Percentiles rank a stretch among this genome's conserved stretches.
Conservation (phyloP, 2,888 invertebrate species). For the Scotopteryx bipunctaria region DNA sequence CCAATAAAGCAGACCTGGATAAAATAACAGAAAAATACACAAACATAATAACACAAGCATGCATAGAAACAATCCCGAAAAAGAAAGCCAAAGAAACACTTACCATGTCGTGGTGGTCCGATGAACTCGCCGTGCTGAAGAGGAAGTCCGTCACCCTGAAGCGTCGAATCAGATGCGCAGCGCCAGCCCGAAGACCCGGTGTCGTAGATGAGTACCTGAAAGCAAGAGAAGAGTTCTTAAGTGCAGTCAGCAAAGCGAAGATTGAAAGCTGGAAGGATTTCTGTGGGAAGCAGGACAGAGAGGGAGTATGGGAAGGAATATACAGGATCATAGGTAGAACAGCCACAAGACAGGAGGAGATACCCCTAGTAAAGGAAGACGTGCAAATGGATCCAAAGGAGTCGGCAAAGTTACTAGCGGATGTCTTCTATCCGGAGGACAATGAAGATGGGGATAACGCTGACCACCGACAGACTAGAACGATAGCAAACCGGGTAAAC, state of each 20-base stretch:
- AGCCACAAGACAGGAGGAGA: conserved; percentile 6
- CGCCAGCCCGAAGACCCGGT: too few species aligned
- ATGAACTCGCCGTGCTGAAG: conserved; percentile 6
- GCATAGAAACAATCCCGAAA: conserved; percentile 1
- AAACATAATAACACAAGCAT: conserved; percentile 7
- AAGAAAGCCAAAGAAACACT: not conserved
- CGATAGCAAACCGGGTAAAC: conserved; percentile 10
- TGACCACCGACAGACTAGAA: conserved; percentile 14
- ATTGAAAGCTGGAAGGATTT: conserved; percentile 33
- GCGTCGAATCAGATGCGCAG: conserved; percentile 3
- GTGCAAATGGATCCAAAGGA: not conserved
- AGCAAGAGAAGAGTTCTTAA: conserved; percentile 8
- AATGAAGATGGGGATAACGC: not conserved
- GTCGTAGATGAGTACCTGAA: conserved; percentile 16
- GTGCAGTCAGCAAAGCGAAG: conserved; percentile 11
- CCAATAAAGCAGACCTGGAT: conserved; percentile 7
- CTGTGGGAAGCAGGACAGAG: too few species aligned
- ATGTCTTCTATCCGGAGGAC: conserved; percentile 25
- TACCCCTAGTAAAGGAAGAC: not conserved
- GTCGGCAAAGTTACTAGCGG: conserved; percentile 11
- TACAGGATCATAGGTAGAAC: conserved; percentile 22
- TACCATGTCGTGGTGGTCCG: conserved; percentile 25
- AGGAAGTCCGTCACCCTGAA: not conserved
- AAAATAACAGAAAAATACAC: not conserved
- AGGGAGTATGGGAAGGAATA: conserved; percentile 25